These are phyloP conservation scores for Thunnus maccoyii DNA, from an alignment of 2,113 vertebrate genomes.

Conservation along the genomic window DNA sequence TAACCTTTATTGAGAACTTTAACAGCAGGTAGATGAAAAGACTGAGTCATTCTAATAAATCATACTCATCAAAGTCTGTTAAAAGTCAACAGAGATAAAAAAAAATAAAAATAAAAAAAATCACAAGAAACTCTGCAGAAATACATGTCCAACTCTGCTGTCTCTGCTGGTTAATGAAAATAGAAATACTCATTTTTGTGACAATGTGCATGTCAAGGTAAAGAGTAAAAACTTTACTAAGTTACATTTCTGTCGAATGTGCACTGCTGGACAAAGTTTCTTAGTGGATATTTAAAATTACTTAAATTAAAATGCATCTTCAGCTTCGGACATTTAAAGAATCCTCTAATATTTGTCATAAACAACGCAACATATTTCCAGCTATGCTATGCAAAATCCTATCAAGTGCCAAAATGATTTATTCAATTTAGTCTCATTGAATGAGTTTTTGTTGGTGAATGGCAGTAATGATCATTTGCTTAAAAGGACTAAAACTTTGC, in stretches of 20 bases:
- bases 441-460: not conserved
- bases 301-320: not conserved
- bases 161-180: not conserved
- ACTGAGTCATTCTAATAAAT: constrained; percentile 31
- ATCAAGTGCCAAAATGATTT: not conserved
- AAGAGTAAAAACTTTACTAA: constrained; percentile 7
- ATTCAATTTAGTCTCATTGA: not conserved
- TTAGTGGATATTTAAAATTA: not conserved
- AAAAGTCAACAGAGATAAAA: constrained; percentile 29
- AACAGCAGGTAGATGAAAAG: constrained; percentile 20
- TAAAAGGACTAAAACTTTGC: constrained; percentile 13
- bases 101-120: not conserved
- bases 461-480: not conserved
- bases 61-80: constrained; percentile 35
- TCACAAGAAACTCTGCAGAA: constrained; percentile 4
- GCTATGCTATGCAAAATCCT: not conserved
- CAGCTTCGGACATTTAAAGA: not conserved
- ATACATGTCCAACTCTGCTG: not conserved
- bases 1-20: constrained; percentile 51
- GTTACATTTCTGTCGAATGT: constrained; percentile 7
- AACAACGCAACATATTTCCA: not conserved
- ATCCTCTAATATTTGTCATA: too few species aligned
- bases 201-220: not conserved
- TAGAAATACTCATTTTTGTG: constrained; percentile 1
- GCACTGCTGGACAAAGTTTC: not conserved